A percentile compares a stretch with the other conserved stretches of the same genome.
These are phyloP conservation scores for Gymnodraco acuticeps DNA, from an alignment of 2,797 vertebrate genomes.

Conservation along the genomic window DNA sequence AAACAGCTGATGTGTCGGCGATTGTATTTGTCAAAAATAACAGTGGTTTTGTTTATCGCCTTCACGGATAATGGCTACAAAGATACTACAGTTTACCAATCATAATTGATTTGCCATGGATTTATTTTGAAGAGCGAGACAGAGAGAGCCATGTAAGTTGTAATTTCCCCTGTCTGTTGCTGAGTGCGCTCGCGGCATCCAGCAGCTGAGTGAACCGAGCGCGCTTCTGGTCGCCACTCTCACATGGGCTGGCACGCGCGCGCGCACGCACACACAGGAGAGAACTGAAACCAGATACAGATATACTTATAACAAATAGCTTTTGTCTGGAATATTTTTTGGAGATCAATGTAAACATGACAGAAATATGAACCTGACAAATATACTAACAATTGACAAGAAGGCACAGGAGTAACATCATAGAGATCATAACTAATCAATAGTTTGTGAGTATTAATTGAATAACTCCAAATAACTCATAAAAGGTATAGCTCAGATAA, in stretches of 20 bases:
- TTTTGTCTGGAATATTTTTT: not conserved
- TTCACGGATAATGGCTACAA: constrained; percentile 24
- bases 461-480: not conserved
- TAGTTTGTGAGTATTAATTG: not conserved
- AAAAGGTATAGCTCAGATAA: not conserved
- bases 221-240: constrained; percentile 55
- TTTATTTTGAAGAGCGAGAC: constrained; percentile 2
- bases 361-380: constrained; percentile 7
- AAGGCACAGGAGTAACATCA: not conserved
- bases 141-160: constrained; percentile 30
- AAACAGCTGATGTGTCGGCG: constrained; percentile 48
- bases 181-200: constrained; percentile 70
- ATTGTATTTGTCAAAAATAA: constrained; percentile 15
- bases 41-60: constrained; percentile 19
- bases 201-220: constrained; percentile 64
- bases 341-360: constrained; percentile 1
- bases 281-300: not conserved
- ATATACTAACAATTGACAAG: not conserved
- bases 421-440: not conserved
- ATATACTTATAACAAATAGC: not conserved
- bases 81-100: constrained; percentile 50
- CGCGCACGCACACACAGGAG: not conserved
- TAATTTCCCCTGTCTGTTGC: constrained; percentile 28
- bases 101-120: constrained; percentile 40
- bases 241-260: constrained; percentile 36